Conservation (phyloP, 2,113 vertebrate species). For the Ptychochromis oligacanthus region DNA sequence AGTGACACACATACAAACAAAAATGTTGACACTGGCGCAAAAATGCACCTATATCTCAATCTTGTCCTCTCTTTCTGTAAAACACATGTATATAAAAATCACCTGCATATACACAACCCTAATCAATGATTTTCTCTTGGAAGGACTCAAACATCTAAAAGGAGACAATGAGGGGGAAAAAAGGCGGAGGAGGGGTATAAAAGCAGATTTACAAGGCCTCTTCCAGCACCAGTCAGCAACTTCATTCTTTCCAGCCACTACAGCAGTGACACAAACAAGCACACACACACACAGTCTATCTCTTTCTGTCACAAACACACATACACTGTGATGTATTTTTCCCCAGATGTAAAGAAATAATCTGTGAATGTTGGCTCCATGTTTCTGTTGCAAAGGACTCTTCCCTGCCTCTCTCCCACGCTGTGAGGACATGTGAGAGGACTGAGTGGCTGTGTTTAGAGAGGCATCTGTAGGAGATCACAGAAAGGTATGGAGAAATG, state of each 20-base stretch:
- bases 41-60: slow-evolving; percentile 3
- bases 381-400: not conserved
- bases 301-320: not conserved
- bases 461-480: slow-evolving; percentile 15
- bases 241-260: slow-evolving; percentile 49
- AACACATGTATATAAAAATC: slow-evolving; percentile 4
- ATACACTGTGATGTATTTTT: slow-evolving; percentile 30
- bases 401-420: not conserved
- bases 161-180: slow-evolving; percentile 43
- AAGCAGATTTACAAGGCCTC: slow-evolving; percentile 63
- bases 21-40: not conserved
- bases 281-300: not conserved
- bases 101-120: slow-evolving; percentile 8
- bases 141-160: slow-evolving; percentile 47
- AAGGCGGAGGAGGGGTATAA: slow-evolving; percentile 48
- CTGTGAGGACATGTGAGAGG: not conserved
- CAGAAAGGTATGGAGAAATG: slow-evolving; percentile 18
- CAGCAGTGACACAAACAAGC: slow-evolving; percentile 30
- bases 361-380: not conserved
- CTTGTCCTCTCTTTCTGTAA: slow-evolving; percentile 5
- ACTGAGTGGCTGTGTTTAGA: not conserved
- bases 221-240: slow-evolving; percentile 65
- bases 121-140: slow-evolving; percentile 54
- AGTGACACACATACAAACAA: not conserved
- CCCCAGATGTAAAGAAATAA: slow-evolving; percentile 27